Percentiles rank a stretch among this genome's conserved stretches.
phyloP scores from a whole-genome alignment of 2,113 vertebrate genomes.

The Pterocles burchelli region DNA sequence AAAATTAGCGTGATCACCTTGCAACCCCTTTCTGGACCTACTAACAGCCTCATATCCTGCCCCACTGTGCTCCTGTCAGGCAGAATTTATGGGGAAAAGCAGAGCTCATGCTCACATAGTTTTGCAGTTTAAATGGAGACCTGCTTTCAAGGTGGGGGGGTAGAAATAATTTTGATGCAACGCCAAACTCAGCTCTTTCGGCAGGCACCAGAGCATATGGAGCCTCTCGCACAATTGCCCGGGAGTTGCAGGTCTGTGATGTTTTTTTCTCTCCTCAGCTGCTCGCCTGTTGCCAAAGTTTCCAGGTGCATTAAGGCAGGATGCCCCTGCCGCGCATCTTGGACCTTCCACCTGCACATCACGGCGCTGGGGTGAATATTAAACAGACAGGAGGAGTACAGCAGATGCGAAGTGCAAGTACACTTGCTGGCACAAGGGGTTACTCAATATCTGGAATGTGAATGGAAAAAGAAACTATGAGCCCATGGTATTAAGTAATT shows the following conservation, averaged over 20 bases:
- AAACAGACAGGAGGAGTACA: neutral
- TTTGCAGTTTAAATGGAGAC: neutral
- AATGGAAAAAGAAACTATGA: neutral
- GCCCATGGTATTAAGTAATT: neutral
- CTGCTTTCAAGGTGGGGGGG: neutral
- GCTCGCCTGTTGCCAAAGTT: neutral
- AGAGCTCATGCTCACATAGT: neutral
- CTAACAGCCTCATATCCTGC: neutral
- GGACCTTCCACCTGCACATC: neutral
- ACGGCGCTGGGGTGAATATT: neutral
- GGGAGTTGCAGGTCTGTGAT: neutral
- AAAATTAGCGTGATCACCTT: neutral
- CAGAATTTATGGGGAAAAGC: neutral
- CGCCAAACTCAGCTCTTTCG: neutral
- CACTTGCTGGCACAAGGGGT: neutral
- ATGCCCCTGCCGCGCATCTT: neutral
- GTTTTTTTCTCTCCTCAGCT: constrained; percentile 14
- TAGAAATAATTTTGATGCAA: neutral
- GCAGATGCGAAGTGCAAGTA: neutral
- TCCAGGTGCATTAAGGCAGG: constrained; percentile 39
- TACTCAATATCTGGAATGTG: neutral
- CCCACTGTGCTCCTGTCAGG: neutral
- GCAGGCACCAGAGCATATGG: neutral
- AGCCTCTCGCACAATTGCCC: neutral
- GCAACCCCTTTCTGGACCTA: neutral